Base-by-base conservation (phyloP, 2,797 vertebrate species). In the Coracias cyanogaster region DNA sequence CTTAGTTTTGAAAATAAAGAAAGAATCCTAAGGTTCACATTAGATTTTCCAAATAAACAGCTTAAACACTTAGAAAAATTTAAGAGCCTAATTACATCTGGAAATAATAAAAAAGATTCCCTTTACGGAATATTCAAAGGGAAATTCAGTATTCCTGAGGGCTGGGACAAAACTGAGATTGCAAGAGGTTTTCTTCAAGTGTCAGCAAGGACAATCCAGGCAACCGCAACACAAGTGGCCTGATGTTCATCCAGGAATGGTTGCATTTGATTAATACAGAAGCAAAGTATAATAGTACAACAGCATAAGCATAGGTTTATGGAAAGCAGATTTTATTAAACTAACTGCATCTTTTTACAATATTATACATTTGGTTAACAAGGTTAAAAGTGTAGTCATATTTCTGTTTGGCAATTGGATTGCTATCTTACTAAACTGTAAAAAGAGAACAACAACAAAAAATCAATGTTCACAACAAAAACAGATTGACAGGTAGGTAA, bases 31-130 rank as follows among this genome's bases (percentile, higher is more conserved):
- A 45, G 7, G 20, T 76, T 79, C 70, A 76, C 12, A 43, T 1
- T 3, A 3, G 4, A 71, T 90, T 91, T 95, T 86, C 89, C 74
- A 87, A 92, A 89, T 46, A 64, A 92, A 80, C 70, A 92, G 7
- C 13, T 70, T 80, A 67, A 82, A 62, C 6, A 17, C 14, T 58
- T 35, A 21, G 26, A 92, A 91, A 91, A 11, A 76, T 89, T 54
- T 35, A 77, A 82, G 10, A 66, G 33, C 4, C 26, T 52, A 52
- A 87, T 77, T 48, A 83, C n/a, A 83, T 54, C 33, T 58, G 22
- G 73, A 80, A 93, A 76, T 28, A 69, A 49, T 41, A 62, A 79
- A 86, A 37, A 82, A 51, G 0, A 58, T 51, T 22, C 9, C 10
- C 88, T 92, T 82, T 24, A 33, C 41, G 55, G 15, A 13, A 55